Base-by-base conservation (phyloP, 2,113 vertebrate genomes). In the Nannobrachium achirus region DNA sequence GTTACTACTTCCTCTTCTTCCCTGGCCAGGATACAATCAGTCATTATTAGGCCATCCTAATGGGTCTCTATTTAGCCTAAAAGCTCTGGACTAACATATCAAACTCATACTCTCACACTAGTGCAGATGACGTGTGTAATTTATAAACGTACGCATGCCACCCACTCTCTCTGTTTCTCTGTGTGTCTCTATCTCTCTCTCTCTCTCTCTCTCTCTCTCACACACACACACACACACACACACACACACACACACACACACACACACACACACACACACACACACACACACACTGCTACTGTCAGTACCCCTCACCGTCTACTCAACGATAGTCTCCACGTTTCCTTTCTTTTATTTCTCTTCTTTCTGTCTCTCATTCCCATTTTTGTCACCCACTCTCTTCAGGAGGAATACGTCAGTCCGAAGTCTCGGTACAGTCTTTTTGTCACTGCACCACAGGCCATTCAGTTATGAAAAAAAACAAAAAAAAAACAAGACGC, bases 191-290 rank as follows among this genome's bases (percentile, higher is more conserved):
- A 1, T 10, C n/a, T n/a, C n/a, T n/a, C n/a, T n/a, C n/a, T n/a
- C n/a, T n/a, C n/a, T n/a, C n/a, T n/a, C n/a, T n/a, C n/a, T n/a
- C n/a, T n/a, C 7, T 46, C 14, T 13, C 44, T 13, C 44, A 46
- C 10, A 3, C 10, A 13, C 3, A 52, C 50, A 18, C 49, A 14
- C 46, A 13, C 46, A 48, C 46, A 14, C 46, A 48, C 13, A 13
- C 46, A 14, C 46, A 14, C 46, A 51, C 15, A 51, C n/a, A 51
- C 49, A 51, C 49, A 51, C 49, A 51, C 49, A 16, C 49, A 16
- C 50, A 52, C 50, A 52, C 50, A 52, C 15, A 52, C 16, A 52
- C 50, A 52, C 50, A 59, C 56, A 44, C 56, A 19, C 40, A 18
- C 40, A 59, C 40, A 18, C 16, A 14, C 40, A 44, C 14, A 42